Conservation (phyloP, 2,113 vertebrate species). For the Corythornis vintsioides region DNA sequence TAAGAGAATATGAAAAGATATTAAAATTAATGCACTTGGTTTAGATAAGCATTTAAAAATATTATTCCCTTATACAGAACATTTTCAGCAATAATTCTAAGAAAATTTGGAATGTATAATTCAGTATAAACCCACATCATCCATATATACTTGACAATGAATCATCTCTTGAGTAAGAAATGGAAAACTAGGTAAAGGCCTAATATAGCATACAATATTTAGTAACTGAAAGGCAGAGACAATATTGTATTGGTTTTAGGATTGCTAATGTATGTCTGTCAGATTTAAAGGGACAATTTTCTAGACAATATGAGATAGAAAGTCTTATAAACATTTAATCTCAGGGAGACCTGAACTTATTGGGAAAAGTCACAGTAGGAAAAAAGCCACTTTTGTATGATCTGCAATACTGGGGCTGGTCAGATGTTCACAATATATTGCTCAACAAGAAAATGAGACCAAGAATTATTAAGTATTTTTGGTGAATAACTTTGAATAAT, state of each 20-base stretch:
- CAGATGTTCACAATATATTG: constrained; percentile 62
- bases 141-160: neutral
- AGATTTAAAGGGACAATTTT: neutral
- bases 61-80: neutral
- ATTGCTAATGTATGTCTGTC: neutral
- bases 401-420: neutral
- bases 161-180: neutral
- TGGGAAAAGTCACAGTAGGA: neutral
- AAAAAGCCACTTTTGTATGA: neutral
- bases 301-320: neutral
- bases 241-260: neutral
- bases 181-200: neutral
- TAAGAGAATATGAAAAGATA: neutral
- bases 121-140: neutral
- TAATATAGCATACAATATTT: neutral
- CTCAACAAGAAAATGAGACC: constrained; percentile 50
- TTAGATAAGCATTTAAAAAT: neutral
- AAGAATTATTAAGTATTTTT: constrained; percentile 64
- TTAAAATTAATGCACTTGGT: neutral
- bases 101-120: neutral
- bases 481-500: constrained; percentile 73
- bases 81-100: neutral
- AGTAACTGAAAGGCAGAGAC: neutral
- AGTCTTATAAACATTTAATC: neutral
- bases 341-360: neutral